Base-by-base conservation (phyloP, 2,888 invertebrate genomes). In the Amphipyra tragopoginis region DNA sequence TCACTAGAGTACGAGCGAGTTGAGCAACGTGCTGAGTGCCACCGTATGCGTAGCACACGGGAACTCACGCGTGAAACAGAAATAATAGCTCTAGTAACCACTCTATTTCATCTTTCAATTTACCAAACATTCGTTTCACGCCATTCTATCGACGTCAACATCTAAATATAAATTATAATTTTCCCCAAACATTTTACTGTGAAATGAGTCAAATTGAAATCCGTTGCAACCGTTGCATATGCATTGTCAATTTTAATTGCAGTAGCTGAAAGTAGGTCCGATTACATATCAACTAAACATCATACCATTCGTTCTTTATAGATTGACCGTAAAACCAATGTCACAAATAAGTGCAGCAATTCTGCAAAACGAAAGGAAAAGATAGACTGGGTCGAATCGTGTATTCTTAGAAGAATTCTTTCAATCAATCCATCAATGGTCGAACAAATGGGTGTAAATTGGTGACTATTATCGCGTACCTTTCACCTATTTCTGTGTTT, bases 401-500 rank as follows among this genome's bases (percentile, higher is more conserved):
- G 79, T 79, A 82, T 81, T 83, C 82, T 79, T 84, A 75, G 80
- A 83, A 72, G 74, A 81, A 83, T 82, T 81, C 84, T 82, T 84
- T 86, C 86, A 80, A 85, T 86, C 81, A 82, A 74, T 77, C 75
- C 69, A 72, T 83, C 84, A 81, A 81, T 81, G 79, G 77, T 78
- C 76, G 81, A 80, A 81, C 82, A 87, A 91, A 87, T 90, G 83
- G 83, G 74, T 82, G 80, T 80, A 85, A 89, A 90, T 89, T 88
- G 87, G 75, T 67, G 75, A 67, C 84, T 81, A 88, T 90, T 89
- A 88, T 72, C 72, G 79, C 65, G 77, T 77, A 85, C 86, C 90
- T 91, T 91, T 92, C 92, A 89, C 90, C 86, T 82, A 87, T 83
- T 90, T 87, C 79, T 77, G 65, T 80, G 59, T 73, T 66, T 79